Base-by-base conservation (phyloP, 2,797 vertebrate species). In the Periparus ater region DNA sequence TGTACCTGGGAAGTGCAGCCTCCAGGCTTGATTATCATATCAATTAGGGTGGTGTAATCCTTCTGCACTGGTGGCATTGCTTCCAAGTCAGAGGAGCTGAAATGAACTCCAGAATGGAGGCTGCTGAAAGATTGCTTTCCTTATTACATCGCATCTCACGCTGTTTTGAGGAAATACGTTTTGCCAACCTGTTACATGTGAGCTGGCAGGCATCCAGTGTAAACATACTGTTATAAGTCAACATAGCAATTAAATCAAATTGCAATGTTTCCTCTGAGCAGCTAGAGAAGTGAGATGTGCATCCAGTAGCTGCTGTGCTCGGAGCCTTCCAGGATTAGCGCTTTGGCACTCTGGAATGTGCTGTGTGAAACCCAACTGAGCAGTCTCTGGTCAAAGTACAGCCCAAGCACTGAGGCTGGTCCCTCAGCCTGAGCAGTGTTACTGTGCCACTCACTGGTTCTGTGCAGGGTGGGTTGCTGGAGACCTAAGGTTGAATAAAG, bases 201-300 rank as follows among this genome's bases (percentile, higher is more conserved):
- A 75, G 75, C 94, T 97, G 95, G 93, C 95, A 95, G 76, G 70
- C 92, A 96, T 94, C 94, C 95, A 95, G 84, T 72, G 54, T 78
- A 94, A 97, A 93, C 95, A 95, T 1, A 89, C 85, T 89, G 89
- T 89, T 96, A 68, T 66, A 96, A 97, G 93, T 94, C 95, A 96
- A 96, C 94, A 90, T 62, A 62, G 94, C 89, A 93, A 96, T 96
- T 96, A 97, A 95, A 94, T 96, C 89, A 94, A 94, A 95, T 97
- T 96, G 94, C 93, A 74, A 0, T 76, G 86, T 93, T 95, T 94
- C 94, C 90, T 96, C 72, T 62, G 71, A 93, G 85, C 83, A 84
- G 84, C 53, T 42, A 50, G 75, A 88, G 94, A 82, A 93, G 88
- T 77, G 85, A 77, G 84, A 95, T 87, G 42, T n/a, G 83, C 83